Base-by-base conservation (phyloP, 1,140 invertebrate species). In the Lepidurus arcticus region DNA sequence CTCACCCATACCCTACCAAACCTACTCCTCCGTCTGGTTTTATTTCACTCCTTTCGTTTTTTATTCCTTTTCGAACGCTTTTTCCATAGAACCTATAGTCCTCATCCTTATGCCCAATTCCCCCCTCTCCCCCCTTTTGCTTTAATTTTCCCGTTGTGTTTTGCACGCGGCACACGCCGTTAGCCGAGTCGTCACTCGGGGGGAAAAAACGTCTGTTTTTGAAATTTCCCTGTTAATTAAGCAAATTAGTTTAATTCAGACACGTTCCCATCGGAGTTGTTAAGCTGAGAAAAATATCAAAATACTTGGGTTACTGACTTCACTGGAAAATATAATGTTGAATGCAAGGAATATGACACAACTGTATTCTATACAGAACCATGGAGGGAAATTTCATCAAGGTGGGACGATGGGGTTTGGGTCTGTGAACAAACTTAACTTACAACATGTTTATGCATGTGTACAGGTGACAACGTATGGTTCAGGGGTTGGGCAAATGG, bases 341-440 rank as follows among this genome's bases (percentile, higher is more conserved):
- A 9, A 65, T 65, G 3, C 34, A 34, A 34, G 34, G 4, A 34
- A 34, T 65, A 65, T 65, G 53, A 65, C 53, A 65, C 53, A 65
- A 65, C 53, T 65, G 53, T 65, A 65, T 65, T 65, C 53, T 65
- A 65, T 65, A 65, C 53, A 65, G 53, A 65, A 21, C 53, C 53
- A 65, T 65, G 21, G 53, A 21, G 45, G 53, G 53, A 34, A 34
- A 34, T 34, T 34, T 34, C 53, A 65, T 65, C 53, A 65, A 65
- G 53, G 47, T 65, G 47, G 47, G 8, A 6, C 6, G 21, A 65
- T 7, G 13, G 53, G 53, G 53, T 4, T 13, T 65, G 21, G 9
- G 21, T 65, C 16, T 65, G 8, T 65, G 53, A 65, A 65, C 53
- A 65, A 65, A 65, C 34, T 34, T 34, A 34, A 34, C 34, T 34